These are phyloP conservation scores for Rhizoglyphus robini DNA, from an alignment of 1,140 invertebrate species.

Conservation along the genomic window DNA sequence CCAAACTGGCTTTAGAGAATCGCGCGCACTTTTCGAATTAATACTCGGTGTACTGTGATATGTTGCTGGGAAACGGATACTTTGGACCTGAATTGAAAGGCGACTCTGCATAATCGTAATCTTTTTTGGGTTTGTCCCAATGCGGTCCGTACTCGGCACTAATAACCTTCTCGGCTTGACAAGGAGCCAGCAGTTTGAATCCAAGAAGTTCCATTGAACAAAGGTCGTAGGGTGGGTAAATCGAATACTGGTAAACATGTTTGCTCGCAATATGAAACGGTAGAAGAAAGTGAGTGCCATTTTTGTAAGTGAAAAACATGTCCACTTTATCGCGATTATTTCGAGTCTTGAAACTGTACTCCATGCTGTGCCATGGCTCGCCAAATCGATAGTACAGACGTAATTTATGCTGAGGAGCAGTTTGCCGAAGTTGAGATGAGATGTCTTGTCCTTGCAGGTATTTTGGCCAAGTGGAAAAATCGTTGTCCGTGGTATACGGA, in stretches of 20 bases:
- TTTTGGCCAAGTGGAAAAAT: constrained; percentile 37
- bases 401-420: not conserved
- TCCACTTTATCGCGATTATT: not conserved
- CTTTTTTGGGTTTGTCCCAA: constrained; percentile 38
- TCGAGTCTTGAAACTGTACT: not conserved
- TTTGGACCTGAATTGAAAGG: not conserved
- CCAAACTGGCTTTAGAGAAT: not conserved
- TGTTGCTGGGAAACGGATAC: not conserved
- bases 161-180: constrained; percentile 40
- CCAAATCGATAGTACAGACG: constrained; percentile 5
- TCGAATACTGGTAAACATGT: constrained; percentile 34
- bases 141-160: constrained; percentile 41
- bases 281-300: not conserved
- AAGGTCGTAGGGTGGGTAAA: constrained; percentile 40
- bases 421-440: not conserved
- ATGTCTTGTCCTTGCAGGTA: constrained; percentile 23
- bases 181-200: constrained; percentile 41
- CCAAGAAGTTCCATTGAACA: constrained; percentile 43
- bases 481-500: constrained; percentile 42
- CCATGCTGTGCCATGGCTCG: not conserved
- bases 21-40: not conserved
- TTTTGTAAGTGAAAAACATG: not conserved
- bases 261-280: not conserved
- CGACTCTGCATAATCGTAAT: constrained; percentile 41
- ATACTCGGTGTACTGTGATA: not conserved